Base-by-base conservation (phyloP, 2,888 invertebrate genomes). In the Lobophora halterata region DNA sequence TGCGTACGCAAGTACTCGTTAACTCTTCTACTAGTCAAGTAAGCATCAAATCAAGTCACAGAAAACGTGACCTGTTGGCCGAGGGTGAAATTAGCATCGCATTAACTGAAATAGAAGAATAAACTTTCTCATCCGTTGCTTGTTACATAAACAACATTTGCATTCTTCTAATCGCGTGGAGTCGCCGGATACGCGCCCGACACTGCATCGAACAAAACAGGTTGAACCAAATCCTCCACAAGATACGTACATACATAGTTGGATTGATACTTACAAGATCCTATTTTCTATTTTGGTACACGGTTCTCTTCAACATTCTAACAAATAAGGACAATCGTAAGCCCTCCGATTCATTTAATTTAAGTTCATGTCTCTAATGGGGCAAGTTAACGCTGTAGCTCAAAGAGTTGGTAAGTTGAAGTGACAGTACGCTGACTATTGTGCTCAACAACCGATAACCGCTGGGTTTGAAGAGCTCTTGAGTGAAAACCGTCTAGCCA, bases 121-220 rank as follows among this genome's bases (percentile, higher is more conserved):
- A n/a, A 25, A 30, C 28, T 39, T 30, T 48, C 36, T 27, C 30
- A 29, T 25, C 19, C 33, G 19, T 30, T 31, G 7, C 2, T 7
- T 19, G 19, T 19, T 17, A 25, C 11, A 25, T 38, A 32, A 32
- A 32, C 3, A 16, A 12, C 8, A 40, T 44, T 47, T 37, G 31
- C 11, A 17, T 28, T 17, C 21, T 26, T 24, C 24, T 23, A 2
- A 8, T n/a, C n/a, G n/a, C n/a, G 7, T 40, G 1, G 28, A n/a
- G 1, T 16, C 10, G 9, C 41, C 44, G 35, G 48, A 44, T 32
- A 8, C 12, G 13, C 3, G 20, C 31, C 32, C 28, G 27, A 47
- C 37, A 44, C 14, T 27, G 31, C 25, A 28, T 23, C 21, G 25
- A 8, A 23, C 27, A n/a, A 34, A 37, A 34, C 16, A 18, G 16